phyloP scores from a whole-genome alignment of 2,113 vertebrate genomes.

The Anolis carolinensis region DNA sequence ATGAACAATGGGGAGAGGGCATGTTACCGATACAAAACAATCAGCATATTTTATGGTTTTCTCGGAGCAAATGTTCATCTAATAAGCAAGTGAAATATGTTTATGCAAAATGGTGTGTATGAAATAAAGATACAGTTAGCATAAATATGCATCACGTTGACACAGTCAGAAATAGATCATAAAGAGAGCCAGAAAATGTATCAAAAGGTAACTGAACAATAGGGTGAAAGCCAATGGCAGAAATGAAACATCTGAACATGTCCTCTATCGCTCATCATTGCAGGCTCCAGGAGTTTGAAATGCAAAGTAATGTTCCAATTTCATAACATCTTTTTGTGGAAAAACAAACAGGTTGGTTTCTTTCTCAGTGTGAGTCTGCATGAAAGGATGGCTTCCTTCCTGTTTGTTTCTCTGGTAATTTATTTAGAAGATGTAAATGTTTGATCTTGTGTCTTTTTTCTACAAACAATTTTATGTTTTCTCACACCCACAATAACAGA shows the following conservation, averaged over 20 bases:
- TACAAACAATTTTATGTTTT: not conserved
- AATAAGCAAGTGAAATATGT: conserved; percentile 48
- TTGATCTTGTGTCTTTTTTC: not conserved
- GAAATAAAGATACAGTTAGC: conserved; percentile 64
- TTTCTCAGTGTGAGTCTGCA: not conserved
- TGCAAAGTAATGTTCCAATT: not conserved
- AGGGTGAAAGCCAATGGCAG: conserved; percentile 17
- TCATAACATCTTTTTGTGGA: not conserved
- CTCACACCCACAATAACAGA: not conserved
- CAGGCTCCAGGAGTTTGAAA: not conserved
- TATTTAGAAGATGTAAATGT: not conserved
- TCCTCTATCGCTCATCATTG: conserved; percentile 2
- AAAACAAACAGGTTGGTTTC: not conserved
- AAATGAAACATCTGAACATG: conserved; percentile 11
- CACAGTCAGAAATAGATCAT: conserved; percentile 49
- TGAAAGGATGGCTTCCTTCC: not conserved
- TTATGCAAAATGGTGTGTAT: conserved; percentile 38
- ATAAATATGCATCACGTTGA: conserved; percentile 49
- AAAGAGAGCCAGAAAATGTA: conserved; percentile 23
- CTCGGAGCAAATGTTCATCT: conserved; percentile 54
- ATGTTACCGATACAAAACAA: conserved; percentile 62
- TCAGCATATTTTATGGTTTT: conserved; percentile 61
- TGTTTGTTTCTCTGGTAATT: not conserved
- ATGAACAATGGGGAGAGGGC: conserved; percentile 49
- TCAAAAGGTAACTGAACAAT: conserved; percentile 30